Conservation (phyloP, 2,797 vertebrate species). For the Acrocephalus scirpaceus region DNA sequence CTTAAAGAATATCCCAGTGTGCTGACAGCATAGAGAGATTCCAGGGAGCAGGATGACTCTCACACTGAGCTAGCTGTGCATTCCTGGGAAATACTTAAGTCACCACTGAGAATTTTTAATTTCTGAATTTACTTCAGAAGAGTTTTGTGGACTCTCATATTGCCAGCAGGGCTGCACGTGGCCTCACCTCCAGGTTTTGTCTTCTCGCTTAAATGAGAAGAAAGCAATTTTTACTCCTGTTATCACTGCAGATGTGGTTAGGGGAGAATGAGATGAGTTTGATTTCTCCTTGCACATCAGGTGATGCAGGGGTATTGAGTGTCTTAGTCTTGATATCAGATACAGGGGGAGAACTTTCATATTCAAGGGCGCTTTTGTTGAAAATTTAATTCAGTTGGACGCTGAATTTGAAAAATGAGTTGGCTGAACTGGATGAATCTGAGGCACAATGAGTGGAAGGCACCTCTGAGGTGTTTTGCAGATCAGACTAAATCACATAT, state of each 20-base stretch:
- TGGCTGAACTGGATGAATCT: not conserved
- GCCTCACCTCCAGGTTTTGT: not conserved
- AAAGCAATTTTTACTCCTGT: not conserved
- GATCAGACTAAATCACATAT: not conserved
- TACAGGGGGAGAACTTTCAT: not conserved
- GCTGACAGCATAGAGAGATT: not conserved
- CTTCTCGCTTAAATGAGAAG: not conserved
- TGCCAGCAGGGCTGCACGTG: not conserved
- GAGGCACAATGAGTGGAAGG: not conserved
- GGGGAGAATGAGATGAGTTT: not conserved
- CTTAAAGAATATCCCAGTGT: not conserved
- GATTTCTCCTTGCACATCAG: slow-evolving; percentile 30
- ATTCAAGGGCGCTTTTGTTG: not conserved
- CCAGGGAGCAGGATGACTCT: not conserved
- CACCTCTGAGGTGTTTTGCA: not conserved
- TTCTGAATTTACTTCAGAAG: not conserved
- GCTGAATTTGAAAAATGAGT: not conserved
- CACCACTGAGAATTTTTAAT: not conserved
- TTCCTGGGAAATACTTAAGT: not conserved
- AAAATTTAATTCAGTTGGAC: not conserved
- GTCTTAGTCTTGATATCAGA: not conserved
- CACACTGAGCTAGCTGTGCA: too few relatives aligned
- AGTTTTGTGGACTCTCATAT: rapidly evolving
- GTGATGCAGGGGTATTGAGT: not conserved
- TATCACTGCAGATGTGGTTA: not conserved